Evolutionary conservation across 2,888 invertebrate genomes (phyloP).

Genomic region (Bruchidius siliquastri): DNA sequence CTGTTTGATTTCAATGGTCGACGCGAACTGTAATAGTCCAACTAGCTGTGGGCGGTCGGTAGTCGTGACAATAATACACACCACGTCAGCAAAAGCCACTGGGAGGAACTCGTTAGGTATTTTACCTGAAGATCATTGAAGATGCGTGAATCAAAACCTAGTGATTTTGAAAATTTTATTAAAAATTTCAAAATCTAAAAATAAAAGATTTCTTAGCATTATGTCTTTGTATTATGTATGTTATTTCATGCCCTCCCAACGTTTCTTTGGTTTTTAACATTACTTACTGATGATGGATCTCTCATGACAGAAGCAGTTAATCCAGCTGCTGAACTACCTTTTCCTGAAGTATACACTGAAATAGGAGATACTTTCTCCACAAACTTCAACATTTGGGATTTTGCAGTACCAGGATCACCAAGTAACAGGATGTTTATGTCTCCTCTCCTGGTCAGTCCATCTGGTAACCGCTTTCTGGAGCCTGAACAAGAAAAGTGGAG

Average conservation of each 20-base stretch:
- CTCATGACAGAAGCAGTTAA: constrained; percentile 95
- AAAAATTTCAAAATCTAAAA: no score
- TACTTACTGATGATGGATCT: constrained; percentile 83
- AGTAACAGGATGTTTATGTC: constrained; percentile 93
- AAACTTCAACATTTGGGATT: constrained; percentile 95
- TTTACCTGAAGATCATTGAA: no score
- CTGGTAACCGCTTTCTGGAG: constrained; percentile 72
- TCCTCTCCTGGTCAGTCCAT: constrained; percentile 91
- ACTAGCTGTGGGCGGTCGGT: no score
- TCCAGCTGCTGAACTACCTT: constrained; percentile 98
- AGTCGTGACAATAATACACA: no score
- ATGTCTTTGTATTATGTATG: no score
- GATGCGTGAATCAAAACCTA: no score
- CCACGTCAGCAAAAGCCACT: no score
- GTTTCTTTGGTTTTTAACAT: neutral
- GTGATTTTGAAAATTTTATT: no score
- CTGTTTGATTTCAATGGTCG: no score
- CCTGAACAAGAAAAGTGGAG: constrained; percentile 56
- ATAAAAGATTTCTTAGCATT: no score
- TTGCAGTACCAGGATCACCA: constrained; percentile 99
- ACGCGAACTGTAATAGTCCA: no score
- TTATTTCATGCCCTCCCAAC: neutral
- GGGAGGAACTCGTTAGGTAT: no score
- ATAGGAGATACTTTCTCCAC: constrained; percentile 93
- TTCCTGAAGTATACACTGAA: constrained; percentile 97